phyloP scores from a whole-genome alignment of 23 tunicate species.

The Pegea sp. region DNA sequence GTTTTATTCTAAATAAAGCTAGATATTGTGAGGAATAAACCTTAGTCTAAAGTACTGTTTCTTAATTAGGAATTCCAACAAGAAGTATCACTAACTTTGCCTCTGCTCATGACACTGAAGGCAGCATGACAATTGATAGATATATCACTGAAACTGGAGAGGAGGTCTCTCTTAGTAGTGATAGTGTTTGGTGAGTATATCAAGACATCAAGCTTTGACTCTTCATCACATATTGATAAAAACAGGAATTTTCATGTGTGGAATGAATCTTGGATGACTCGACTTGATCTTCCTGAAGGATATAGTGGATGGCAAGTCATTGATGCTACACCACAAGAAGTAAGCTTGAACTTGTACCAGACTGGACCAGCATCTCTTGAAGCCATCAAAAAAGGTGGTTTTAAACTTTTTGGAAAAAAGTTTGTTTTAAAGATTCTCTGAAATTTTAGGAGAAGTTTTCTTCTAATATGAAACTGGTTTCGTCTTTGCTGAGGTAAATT shows the following conservation, averaged over 20 bases:
- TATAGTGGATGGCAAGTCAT: conserved; percentile 93
- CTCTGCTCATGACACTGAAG: conserved; percentile 33
- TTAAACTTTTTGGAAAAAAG: too few species aligned
- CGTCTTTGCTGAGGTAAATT: conserved; percentile 93
- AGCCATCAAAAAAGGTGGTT: conserved; percentile 79
- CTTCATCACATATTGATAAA: too few species aligned
- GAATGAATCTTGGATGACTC: conserved; percentile 87
- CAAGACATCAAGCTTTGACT: too few species aligned
- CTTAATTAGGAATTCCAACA: conserved; percentile 31
- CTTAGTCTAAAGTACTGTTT: too few species aligned
- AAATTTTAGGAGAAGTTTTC: conserved; percentile 78
- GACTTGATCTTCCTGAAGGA: conserved; percentile 68
- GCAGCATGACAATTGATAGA: conserved; percentile 28
- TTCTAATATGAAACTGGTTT: conserved; percentile 88
- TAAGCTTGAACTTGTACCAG: conserved; percentile 58
- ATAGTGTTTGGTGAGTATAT: conserved; percentile 22
- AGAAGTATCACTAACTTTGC: conserved; percentile 32
- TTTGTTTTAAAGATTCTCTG: too few species aligned
- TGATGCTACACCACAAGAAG: conserved; percentile 93
- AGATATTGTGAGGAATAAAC: too few species aligned
- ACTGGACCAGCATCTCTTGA: conserved; percentile 85
- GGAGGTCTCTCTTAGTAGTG: conserved; percentile 6
- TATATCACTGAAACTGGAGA: conserved; percentile 14
- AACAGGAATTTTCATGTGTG: conserved; percentile 98
- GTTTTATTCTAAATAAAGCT: too few species aligned